These are phyloP conservation scores for Amblyopsis hoosieri DNA, from an alignment of 2,797 vertebrate genomes.

Conservation along the genomic window DNA sequence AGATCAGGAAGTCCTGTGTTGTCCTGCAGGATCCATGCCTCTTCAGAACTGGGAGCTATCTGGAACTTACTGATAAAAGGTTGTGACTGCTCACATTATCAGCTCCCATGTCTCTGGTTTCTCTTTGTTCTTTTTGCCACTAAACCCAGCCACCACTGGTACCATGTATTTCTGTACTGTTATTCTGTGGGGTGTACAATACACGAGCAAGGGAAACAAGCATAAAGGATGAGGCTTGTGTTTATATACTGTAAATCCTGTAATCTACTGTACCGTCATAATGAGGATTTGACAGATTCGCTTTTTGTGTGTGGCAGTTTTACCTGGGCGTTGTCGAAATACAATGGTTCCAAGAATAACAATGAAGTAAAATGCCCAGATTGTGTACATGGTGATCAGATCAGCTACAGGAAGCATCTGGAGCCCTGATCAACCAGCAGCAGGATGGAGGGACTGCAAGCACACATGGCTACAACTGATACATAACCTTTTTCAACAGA, in stretches of 20 bases:
- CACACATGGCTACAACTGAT: conserved; percentile 21
- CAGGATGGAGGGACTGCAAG: conserved; percentile 58
- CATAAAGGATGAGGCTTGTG: conserved; percentile 29
- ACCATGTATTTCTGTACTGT: conserved; percentile 29
- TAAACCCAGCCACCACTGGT: conserved; percentile 50
- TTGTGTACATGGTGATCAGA: conserved; percentile 49
- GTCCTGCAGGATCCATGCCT: no score
- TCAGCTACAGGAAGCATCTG: conserved; percentile 75
- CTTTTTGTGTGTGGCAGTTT: conserved; percentile 23
- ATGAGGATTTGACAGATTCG: conserved; percentile 41
- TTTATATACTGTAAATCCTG: conserved; percentile 38
- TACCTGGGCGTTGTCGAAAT: conserved; percentile 50
- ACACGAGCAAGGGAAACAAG: conserved; percentile 37
- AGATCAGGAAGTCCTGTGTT: no score
- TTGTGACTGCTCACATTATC: no score
- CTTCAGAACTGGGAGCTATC: no score
- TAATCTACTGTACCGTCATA: conserved; percentile 11
- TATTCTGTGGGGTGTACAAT: conserved; percentile 25
- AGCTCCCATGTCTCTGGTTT: neutral
- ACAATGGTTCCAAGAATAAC: conserved; percentile 62
- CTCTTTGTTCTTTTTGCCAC: conserved; percentile 35
- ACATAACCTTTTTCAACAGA: conserved; percentile 18
- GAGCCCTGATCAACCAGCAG: conserved; percentile 56
- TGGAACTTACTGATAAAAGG: no score
- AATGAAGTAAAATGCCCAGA: conserved; percentile 30